Base-by-base conservation (phyloP, 2,888 invertebrate genomes). In the Phortica okadai region DNA sequence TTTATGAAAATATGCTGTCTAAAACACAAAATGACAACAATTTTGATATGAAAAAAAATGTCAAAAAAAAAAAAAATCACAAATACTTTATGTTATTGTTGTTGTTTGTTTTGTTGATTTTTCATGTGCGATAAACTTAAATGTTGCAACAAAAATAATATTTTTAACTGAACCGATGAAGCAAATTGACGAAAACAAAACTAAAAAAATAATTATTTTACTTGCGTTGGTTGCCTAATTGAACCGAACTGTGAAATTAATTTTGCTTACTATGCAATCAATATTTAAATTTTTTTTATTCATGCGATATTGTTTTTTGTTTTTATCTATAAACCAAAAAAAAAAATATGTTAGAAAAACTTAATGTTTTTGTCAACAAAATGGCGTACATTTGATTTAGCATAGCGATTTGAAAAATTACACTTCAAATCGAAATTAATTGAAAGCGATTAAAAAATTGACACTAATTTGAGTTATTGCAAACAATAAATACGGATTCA, bases 391-490 rank as follows among this genome's bases (percentile, higher is more conserved):
- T 33, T 14, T 62, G 11, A 62, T 62, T 62, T 33, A 62, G 62
- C 25, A 7, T 25, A 25, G 25, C 45, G 7, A 44, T 54, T 77
- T 76, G 78, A 78, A 84, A 80, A 79, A 84, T 82, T 66, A 69
- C 69, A 73, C 66, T 33, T 76, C 56, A 16, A 80, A 76, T 45
- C 33, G 56, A 80, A 80, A 86, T 84, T 86, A 84, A 85, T 85
- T 75, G 83, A 76, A 76, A 59, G 66, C 83, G 80, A 79, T 88
- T 81, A 81, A 79, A 80, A 79, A 82, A 84, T 84, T 88, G 89
- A 84, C 85, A 84, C 80, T 86, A 88, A 86, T 88, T 86, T 82
- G 83, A 84, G 75, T 76, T 33, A 76, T 69, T 72, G 73, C 79
- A 62, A 74, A 44, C 78, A 72, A 69, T 54, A 73, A 16, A 76